A percentile compares a stretch with the other conserved stretches of the same genome.
phyloP scores from a whole-genome alignment of 2,797 vertebrate species.

The Etheostoma perlongum region DNA sequence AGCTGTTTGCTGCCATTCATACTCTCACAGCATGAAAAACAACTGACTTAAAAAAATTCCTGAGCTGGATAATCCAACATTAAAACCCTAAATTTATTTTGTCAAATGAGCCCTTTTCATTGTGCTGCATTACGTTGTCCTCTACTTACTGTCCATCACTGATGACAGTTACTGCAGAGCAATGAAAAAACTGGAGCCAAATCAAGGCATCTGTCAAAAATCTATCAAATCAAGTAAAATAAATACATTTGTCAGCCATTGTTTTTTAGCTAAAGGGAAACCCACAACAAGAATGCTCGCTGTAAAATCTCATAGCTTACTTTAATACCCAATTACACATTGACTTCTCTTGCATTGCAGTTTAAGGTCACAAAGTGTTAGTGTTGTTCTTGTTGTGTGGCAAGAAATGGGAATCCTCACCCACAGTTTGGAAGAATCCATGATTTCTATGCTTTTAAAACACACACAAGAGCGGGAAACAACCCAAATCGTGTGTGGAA shows the following conservation, averaged over 20 bases:
- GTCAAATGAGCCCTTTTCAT: conserved; percentile 24
- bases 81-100: conserved; percentile 37
- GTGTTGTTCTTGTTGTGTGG: not conserved
- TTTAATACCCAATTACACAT: conserved; percentile 13
- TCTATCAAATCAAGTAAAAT: not conserved
- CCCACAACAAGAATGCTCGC: not conserved
- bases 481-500: conserved; percentile 33
- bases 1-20: conserved; percentile 39
- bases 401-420: conserved; percentile 25
- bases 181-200: not conserved
- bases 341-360: not conserved
- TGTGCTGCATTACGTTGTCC: conserved; percentile 15
- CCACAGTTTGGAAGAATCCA: conserved; percentile 32
- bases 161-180: not conserved
- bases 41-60: conserved; percentile 35
- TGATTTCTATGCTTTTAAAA: conserved; percentile 29
- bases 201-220: not conserved
- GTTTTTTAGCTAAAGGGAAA: not conserved
- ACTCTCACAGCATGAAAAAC: conserved; percentile 36
- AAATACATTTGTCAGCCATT: conserved; percentile 4
- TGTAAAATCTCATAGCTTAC: not conserved
- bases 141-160: conserved; percentile 14
- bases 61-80: conserved; percentile 47
- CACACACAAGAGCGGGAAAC: conserved; percentile 32
- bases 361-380: conserved; percentile 11